Percentiles rank a stretch among this genome's conserved stretches.
Conservation (phyloP, 2,113 vertebrate genomes). For the Colossoma macropomum region DNA sequence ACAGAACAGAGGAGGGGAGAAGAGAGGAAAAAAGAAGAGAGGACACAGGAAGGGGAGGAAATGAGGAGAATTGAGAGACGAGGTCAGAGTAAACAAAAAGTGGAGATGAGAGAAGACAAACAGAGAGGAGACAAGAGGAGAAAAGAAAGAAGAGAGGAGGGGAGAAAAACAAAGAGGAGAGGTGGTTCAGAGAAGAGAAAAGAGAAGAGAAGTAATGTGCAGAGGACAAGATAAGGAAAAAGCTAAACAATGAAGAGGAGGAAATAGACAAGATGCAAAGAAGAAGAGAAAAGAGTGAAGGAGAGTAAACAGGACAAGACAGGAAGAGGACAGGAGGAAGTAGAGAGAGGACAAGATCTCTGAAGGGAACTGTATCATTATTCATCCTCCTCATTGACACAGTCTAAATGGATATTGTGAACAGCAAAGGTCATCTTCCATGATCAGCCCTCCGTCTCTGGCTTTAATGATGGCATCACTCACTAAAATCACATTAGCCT, state of each 20-base stretch:
- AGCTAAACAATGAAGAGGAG: not conserved
- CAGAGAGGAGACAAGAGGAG: too few species aligned
- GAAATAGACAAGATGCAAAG: not conserved
- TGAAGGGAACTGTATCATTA: not conserved
- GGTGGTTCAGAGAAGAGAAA: too few species aligned
- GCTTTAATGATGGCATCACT: constrained; percentile 20
- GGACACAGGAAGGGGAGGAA: constrained; percentile 63
- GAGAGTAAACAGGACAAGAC: not conserved
- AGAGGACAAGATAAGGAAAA: too few species aligned
- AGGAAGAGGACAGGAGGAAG: not conserved
- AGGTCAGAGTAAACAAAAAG: too few species aligned
- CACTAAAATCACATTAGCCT: not conserved
- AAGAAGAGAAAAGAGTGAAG: not conserved
- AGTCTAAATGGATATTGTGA: constrained; percentile 1
- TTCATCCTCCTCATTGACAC: not conserved
- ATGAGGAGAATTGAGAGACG: constrained; percentile 63
- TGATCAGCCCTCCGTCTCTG: not conserved
- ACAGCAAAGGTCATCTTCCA: not conserved
- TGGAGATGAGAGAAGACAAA: too few species aligned
- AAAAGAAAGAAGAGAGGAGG: too few species aligned
- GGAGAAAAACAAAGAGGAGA: too few species aligned
- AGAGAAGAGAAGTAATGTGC: too few species aligned
- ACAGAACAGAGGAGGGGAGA: constrained; percentile 48
- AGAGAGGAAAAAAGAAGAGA: constrained; percentile 64
- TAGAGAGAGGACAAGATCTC: not conserved